Conservation (phyloP, 2,113 vertebrate genomes). For the Pogona vitticeps region DNA sequence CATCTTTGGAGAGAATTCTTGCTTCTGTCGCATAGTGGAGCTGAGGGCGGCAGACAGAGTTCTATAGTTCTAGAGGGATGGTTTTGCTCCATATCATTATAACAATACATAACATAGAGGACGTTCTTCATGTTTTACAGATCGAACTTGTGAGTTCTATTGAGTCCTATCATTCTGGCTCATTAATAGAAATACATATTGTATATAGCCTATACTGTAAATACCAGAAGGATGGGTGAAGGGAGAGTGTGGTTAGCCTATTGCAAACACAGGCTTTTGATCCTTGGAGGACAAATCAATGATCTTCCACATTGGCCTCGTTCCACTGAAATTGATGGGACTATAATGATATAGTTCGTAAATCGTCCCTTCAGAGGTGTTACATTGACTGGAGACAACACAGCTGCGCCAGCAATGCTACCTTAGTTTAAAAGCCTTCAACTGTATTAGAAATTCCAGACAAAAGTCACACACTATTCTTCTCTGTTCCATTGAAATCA, state of each 20-base stretch:
- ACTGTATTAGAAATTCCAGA: not conserved
- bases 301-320: not conserved
- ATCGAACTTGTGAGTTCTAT: constrained; percentile 38
- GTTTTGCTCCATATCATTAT: constrained; percentile 48
- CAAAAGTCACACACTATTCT: not conserved
- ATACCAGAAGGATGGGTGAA: too few relatives aligned
- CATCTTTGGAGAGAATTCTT: not conserved
- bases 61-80: constrained; percentile 24
- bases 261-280: not conserved
- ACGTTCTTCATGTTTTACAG: not conserved
- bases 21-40: not conserved
- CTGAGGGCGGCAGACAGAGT: constrained; percentile 24
- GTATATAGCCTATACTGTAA: not conserved
- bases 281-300: constrained; percentile 2
- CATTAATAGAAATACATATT: not conserved
- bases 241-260: too few relatives aligned
- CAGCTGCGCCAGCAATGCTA: not conserved
- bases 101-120: constrained; percentile 14
- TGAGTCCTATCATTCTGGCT: constrained; percentile 18
- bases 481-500: not conserved
- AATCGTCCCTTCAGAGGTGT: not conserved
- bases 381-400: not conserved
- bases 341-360: not conserved
- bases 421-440: not conserved
- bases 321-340: not conserved